These are phyloP conservation scores for Caiman crocodilus DNA, from an alignment of 2,797 vertebrate species.

Conservation along the genomic window DNA sequence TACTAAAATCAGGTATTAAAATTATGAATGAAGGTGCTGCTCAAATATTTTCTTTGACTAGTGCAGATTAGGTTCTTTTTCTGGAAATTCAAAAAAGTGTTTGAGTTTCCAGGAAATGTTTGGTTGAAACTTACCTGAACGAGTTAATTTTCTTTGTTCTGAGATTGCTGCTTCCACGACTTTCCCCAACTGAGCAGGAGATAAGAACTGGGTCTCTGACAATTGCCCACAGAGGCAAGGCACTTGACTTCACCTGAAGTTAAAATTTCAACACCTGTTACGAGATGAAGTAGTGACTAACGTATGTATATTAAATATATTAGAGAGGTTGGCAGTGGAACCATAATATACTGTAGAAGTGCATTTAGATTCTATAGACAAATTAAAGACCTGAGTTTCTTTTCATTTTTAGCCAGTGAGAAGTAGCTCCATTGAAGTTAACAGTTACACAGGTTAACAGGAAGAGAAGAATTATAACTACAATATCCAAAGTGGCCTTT, in stretches of 20 bases:
- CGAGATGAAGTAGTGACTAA: background rate
- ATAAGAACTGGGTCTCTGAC: background rate
- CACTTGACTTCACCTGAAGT: background rate
- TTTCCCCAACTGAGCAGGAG: background rate
- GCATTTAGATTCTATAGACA: background rate
- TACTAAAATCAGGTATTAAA: background rate
- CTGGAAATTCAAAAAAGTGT: background rate
- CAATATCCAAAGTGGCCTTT: background rate
- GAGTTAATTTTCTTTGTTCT: background rate
- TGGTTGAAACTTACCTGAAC: constrained; percentile 1
- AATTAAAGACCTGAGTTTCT: background rate
- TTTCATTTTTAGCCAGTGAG: background rate
- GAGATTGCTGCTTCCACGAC: accelerated
- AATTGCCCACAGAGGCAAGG: background rate
- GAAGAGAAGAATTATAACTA: background rate
- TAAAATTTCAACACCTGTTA: background rate
- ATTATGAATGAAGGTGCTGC: background rate
- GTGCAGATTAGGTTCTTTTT: background rate
- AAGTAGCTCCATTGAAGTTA: background rate
- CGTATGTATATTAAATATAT: background rate
- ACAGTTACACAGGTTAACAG: background rate
- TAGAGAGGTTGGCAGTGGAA: constrained; percentile 13
- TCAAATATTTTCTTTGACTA: background rate
- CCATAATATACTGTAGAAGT: background rate
- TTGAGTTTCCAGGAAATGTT: background rate